A percentile compares a stretch with the other conserved stretches of the same genome.
These are phyloP conservation scores for Sinocyclocheilus grahami DNA, from an alignment of 2,113 vertebrate species.

Conservation along the genomic window DNA sequence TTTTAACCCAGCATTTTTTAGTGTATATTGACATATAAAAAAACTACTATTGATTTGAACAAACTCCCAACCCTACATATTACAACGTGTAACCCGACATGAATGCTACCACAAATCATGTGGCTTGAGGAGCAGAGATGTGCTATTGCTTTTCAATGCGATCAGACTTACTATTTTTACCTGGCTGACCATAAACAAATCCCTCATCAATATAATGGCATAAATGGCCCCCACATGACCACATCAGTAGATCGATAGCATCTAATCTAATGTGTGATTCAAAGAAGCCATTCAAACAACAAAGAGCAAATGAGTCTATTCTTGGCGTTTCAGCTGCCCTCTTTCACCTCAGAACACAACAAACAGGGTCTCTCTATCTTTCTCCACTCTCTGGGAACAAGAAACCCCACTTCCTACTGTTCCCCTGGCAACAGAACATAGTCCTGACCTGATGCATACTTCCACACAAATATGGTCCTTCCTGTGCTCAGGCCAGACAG, in stretches of 20 bases:
- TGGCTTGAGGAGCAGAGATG: not conserved
- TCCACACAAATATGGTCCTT: constrained; percentile 49
- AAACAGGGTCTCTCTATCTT: constrained; percentile 1
- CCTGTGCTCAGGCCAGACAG: constrained; percentile 36
- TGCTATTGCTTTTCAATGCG: not conserved
- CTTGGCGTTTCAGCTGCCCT: not conserved
- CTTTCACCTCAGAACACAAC: constrained; percentile 23
- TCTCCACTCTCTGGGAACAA: constrained; percentile 24
- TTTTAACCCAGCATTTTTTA: no score
- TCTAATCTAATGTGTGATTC: not conserved
- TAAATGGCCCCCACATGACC: not conserved
- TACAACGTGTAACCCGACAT: no score
- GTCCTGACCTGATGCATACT: constrained; percentile 43
- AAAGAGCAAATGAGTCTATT: constrained; percentile 11
- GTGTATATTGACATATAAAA: no score
- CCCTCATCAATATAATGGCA: not conserved
- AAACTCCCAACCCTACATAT: no score
- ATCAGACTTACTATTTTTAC: not conserved
- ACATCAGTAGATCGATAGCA: not conserved
- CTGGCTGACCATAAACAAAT: not conserved
- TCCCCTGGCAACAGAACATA: constrained; percentile 53
- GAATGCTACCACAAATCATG: not conserved
- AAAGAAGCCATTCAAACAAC: constrained; percentile 13
- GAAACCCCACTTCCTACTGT: constrained; percentile 51
- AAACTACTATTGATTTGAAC: no score